Evolutionary conservation across 35 echinoderm and acorn worm species (phyloP).

Genomic region (Eucidaris tribuloides): DNA sequence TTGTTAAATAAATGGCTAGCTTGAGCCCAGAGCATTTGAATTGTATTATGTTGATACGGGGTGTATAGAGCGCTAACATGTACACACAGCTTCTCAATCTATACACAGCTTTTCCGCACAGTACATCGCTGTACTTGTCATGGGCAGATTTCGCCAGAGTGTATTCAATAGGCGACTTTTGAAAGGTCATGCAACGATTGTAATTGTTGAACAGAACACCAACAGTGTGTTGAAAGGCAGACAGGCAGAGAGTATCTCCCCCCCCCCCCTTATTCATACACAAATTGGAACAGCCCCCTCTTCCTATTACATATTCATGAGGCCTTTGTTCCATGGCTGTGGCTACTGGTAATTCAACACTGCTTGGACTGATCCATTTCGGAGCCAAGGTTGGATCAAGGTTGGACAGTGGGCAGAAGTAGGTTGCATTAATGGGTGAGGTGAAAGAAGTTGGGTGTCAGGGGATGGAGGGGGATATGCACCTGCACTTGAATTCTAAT

Average conservation of each 20-base stretch:
- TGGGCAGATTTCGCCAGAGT: conserved; percentile 8
- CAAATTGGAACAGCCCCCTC: conserved; percentile 28
- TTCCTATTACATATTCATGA: conserved; percentile 7
- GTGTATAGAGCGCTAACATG: neutral
- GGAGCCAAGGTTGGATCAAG: neutral
- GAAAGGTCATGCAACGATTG: conserved; percentile 27
- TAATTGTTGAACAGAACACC: conserved; percentile 14
- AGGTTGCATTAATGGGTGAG: too few species aligned
- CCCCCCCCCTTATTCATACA: conserved; percentile 32
- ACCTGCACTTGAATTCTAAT: too few species aligned
- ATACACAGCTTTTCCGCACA: neutral
- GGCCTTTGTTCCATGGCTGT: conserved; percentile 16
- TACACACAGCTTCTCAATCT: conserved; percentile 9
- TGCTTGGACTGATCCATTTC: conserved; percentile 25
- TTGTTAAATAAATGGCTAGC: conserved; percentile 1
- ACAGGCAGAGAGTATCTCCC: neutral
- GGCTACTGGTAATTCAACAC: conserved; percentile 35
- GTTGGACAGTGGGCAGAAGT: neutral
- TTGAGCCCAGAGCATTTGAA: neutral
- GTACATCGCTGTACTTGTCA: neutral
- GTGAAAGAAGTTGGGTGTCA: too few species aligned
- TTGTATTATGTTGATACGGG: neutral
- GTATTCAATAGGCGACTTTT: neutral
- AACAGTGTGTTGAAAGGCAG: conserved; percentile 22
- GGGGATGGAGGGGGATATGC: too few species aligned